Conservation (phyloP, 2,797 vertebrate genomes). For the Serranus cabrilla region DNA sequence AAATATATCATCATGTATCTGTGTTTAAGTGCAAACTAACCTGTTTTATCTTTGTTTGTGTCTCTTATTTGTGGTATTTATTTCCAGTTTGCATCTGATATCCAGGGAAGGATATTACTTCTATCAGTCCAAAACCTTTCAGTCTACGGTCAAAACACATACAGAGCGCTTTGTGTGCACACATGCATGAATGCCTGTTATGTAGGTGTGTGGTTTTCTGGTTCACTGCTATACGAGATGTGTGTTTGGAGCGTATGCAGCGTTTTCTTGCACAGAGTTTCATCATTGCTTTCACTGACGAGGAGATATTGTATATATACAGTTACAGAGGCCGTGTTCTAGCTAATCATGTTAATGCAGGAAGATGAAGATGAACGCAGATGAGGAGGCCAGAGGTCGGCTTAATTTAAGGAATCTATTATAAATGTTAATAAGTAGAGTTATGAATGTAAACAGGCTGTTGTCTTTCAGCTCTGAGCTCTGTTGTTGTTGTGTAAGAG, state of each 20-base stretch:
- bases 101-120: constrained; percentile 84
- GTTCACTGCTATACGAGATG: not conserved
- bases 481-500: constrained; percentile 33
- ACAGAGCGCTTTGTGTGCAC: constrained; percentile 30
- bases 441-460: constrained; percentile 54
- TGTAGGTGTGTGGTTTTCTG: constrained; percentile 11
- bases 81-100: constrained; percentile 51
- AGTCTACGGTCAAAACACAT: too few species aligned
- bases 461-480: constrained; percentile 37
- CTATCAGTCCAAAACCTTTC: constrained; percentile 21
- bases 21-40: constrained; percentile 34
- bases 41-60: constrained; percentile 37
- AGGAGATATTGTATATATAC: not conserved
- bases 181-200: constrained; percentile 16
- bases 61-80: constrained; percentile 43
- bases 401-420: constrained; percentile 50
- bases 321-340: constrained; percentile 6
- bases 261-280: not conserved
- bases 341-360: constrained; percentile 26
- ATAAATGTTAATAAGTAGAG: constrained; percentile 59
- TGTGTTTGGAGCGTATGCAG: constrained; percentile 17
- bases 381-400: constrained; percentile 48
- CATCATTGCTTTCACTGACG: constrained; percentile 10
- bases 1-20: constrained; percentile 1
- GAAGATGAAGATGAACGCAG: constrained; percentile 32